phyloP scores from a whole-genome alignment of 1,140 invertebrate species.

The Uloborus diversus region DNA sequence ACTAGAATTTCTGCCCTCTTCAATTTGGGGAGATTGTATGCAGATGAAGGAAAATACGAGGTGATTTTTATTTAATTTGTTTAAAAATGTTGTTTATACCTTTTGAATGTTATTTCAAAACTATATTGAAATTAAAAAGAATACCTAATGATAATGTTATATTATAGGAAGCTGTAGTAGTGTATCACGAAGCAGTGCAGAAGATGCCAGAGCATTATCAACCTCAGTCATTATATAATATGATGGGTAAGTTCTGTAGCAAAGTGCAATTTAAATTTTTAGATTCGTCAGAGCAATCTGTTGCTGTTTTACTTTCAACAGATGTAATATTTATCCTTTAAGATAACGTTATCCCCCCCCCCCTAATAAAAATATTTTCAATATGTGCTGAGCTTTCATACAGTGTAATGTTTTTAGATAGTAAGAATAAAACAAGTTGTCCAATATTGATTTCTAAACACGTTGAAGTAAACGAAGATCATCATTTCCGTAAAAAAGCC shows the following conservation, averaged over 20 bases:
- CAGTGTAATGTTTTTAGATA: too few species aligned
- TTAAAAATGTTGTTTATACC: background rate
- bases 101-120: background rate
- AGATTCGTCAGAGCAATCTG: too few species aligned
- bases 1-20: constrained; percentile 90
- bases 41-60: constrained; percentile 80
- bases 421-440: too few species aligned
- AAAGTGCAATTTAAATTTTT: background rate
- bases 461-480: too few species aligned
- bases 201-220: constrained; percentile 83
- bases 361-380: too few species aligned
- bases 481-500: too few species aligned
- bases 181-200: constrained; percentile 85
- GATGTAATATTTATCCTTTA: too few species aligned
- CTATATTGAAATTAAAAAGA: background rate
- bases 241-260: constrained; percentile 70
- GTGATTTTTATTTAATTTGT: constrained; percentile 49
- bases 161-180: constrained; percentile 80
- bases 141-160: background rate
- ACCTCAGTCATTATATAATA: constrained; percentile 82
- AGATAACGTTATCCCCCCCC: too few species aligned
- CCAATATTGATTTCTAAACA: too few species aligned
- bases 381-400: too few species aligned
- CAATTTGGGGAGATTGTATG: constrained; percentile 88
- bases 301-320: too few species aligned